These are phyloP conservation scores for Takifugu rubripes DNA, from an alignment of 2,797 vertebrate species.

Conservation along the genomic window DNA sequence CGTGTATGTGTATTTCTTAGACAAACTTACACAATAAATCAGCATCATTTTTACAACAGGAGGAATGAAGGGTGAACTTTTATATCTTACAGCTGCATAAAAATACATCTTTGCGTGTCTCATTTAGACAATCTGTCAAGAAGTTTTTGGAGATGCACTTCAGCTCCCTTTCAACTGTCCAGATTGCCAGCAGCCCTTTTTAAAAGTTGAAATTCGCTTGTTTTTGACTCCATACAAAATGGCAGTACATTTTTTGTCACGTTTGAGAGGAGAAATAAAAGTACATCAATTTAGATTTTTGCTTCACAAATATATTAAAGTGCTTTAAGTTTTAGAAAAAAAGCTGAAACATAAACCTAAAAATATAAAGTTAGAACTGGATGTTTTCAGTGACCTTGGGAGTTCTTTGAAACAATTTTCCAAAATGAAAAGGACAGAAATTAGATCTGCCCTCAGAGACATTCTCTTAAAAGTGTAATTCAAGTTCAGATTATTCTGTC, in stretches of 20 bases:
- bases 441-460: background rate
- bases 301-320: conserved; percentile 8
- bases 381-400: background rate
- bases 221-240: background rate
- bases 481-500: background rate
- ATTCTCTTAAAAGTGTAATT: background rate
- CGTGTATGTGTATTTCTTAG: conserved; percentile 46
- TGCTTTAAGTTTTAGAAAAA: conserved; percentile 10
- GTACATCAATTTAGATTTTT: conserved; percentile 3
- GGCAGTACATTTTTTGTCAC: background rate
- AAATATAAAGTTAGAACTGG: background rate
- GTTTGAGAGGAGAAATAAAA: no score
- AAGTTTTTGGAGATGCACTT: conserved; percentile 46
- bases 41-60: conserved; percentile 41
- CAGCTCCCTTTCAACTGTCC: conserved; percentile 45
- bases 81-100: conserved; percentile 65
- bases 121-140: conserved; percentile 53
- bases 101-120: conserved; percentile 68
- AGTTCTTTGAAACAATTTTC: no score
- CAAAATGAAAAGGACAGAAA: background rate
- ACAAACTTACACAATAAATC: conserved; percentile 56
- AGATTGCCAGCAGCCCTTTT: conserved; percentile 43
- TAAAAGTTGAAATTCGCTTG: background rate
- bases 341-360: background rate
- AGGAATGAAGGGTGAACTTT: conserved; percentile 69